Evolutionary conservation across 2,888 invertebrate genomes (phyloP).

Genomic region (Caradrina kadenii): DNA sequence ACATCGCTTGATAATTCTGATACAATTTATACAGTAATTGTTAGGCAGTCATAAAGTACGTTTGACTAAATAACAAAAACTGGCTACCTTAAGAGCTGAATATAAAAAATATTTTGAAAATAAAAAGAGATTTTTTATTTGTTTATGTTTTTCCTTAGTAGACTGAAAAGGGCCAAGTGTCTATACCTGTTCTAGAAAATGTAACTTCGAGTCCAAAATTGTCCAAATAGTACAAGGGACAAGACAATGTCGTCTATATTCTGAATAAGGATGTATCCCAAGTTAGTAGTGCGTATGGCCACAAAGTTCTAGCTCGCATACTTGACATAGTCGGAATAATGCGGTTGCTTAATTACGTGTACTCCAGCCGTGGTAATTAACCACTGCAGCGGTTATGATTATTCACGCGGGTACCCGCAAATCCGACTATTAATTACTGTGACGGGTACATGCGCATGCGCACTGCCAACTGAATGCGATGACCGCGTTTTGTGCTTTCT

Average conservation of each 20-base stretch:
- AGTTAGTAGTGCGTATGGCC: conserved; percentile 22
- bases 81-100: conserved; percentile 6
- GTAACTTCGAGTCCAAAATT: conserved; percentile 1
- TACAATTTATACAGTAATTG: conserved; percentile 24
- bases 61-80: conserved; percentile 19
- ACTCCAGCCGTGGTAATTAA: conserved; percentile 80
- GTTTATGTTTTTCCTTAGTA: neutral
- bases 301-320: conserved; percentile 31
- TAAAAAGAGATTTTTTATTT: neutral
- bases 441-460: conserved; percentile 77
- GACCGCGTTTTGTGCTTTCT: conserved; percentile 58
- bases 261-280: conserved; percentile 46
- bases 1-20: conserved; percentile 1
- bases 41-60: conserved; percentile 33
- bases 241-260: conserved; percentile 32
- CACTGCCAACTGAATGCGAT: conserved; percentile 52
- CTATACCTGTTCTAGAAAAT: conserved; percentile 32
- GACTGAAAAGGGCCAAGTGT: conserved; percentile 35
- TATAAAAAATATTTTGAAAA: neutral
- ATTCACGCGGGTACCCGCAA: conserved; percentile 82
- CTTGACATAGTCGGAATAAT: conserved; percentile 69
- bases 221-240: conserved; percentile 6
- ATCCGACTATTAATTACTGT: conserved; percentile 82
- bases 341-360: conserved; percentile 75
- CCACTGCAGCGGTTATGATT: conserved; percentile 81